These are phyloP conservation scores for Catharus fuscescens DNA, from an alignment of 2,113 vertebrate genomes.

Conservation along the genomic window DNA sequence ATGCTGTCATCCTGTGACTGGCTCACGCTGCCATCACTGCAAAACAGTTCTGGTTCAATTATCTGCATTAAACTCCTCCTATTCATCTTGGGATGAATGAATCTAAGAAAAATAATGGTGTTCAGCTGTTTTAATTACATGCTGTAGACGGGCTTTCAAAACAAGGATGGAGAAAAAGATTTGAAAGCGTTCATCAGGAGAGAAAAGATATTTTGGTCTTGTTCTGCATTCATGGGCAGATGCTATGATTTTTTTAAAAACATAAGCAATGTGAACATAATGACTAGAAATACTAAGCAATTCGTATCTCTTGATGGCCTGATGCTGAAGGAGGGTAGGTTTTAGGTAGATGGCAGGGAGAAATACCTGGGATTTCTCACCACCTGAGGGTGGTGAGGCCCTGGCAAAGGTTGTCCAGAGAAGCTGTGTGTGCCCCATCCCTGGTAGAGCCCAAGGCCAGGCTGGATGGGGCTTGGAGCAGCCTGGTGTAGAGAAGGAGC, in stretches of 20 bases:
- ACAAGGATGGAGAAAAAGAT: neutral
- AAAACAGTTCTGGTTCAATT: neutral
- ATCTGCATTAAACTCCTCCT: neutral
- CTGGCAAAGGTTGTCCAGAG: neutral
- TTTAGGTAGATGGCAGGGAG: neutral
- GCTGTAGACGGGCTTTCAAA: neutral
- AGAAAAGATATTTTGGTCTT: neutral
- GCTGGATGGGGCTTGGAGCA: rapidly evolving
- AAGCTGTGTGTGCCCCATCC: neutral
- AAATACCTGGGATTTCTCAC: neutral
- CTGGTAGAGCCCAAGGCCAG: neutral
- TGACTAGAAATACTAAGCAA: neutral
- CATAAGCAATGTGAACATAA: neutral
- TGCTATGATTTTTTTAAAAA: neutral
- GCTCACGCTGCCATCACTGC: slow-evolving; percentile 88
- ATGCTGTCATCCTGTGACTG: slow-evolving; percentile 98
- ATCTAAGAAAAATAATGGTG: neutral
- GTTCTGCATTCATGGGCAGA: neutral
- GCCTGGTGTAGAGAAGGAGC: rapidly evolving
- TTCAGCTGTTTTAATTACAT: neutral
- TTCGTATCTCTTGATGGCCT: neutral
- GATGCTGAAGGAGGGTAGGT: neutral
- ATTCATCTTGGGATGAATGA: neutral
- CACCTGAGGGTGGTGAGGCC: neutral
- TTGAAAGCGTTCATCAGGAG: rapidly evolving